Evolutionary conservation across 2,113 vertebrate genomes (phyloP).

Genomic region (Menura novaehollandiae): DNA sequence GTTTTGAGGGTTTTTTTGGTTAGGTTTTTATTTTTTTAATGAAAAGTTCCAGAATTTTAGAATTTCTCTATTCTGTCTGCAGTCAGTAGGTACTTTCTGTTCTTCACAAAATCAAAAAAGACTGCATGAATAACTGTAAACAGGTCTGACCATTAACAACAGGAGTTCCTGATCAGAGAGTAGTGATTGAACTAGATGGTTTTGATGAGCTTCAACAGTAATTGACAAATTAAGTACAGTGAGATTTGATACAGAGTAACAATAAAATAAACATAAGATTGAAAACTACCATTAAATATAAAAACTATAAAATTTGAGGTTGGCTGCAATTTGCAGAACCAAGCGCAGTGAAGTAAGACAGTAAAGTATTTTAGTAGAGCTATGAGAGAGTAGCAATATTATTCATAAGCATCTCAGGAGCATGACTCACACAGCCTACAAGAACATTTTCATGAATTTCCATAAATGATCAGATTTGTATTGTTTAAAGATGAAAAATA

Average conservation of each 20-base stretch:
- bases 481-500: background rate
- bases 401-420: background rate
- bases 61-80: background rate
- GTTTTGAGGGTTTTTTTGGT: background rate
- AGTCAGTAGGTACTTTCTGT: background rate
- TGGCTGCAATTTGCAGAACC: background rate
- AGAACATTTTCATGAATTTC: background rate
- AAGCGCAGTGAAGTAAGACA: background rate
- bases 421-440: background rate
- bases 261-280: conserved; percentile 22
- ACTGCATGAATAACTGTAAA: background rate
- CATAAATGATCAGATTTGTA: background rate
- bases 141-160: background rate
- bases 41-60: background rate
- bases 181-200: background rate
- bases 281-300: background rate
- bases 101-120: background rate
- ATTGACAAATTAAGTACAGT: background rate
- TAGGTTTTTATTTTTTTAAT: background rate
- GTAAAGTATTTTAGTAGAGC: conserved; percentile 13
- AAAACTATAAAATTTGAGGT: background rate
- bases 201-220: background rate
- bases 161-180: background rate
- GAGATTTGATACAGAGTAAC: background rate
- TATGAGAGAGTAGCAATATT: background rate